Conservation (phyloP, 2,797 vertebrate genomes). For the Enteromius argenteus region DNA sequence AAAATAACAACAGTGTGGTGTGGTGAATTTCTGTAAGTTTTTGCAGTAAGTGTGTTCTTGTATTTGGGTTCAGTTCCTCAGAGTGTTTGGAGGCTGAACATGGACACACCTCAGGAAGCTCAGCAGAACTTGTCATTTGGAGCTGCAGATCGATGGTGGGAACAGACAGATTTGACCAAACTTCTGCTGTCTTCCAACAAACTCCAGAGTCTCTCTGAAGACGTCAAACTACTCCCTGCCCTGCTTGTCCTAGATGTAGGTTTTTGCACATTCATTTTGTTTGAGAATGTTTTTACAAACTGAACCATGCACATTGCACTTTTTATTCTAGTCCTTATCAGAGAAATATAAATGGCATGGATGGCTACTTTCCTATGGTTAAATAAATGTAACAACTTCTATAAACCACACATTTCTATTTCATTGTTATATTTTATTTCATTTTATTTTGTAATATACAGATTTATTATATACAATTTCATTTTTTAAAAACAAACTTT, state of each 20-base stretch:
- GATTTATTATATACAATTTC: background rate
- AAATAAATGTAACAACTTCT: background rate
- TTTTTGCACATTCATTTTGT: constrained; percentile 38
- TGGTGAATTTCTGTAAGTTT: background rate
- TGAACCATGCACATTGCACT: background rate
- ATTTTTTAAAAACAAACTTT: background rate
- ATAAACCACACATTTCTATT: background rate
- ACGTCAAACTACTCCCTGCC: constrained; percentile 85
- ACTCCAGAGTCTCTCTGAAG: constrained; percentile 85
- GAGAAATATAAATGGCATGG: too few species aligned
- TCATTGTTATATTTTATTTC: background rate
- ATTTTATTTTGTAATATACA: too few species aligned
- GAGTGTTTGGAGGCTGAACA: constrained; percentile 90
- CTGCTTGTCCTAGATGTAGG: constrained; percentile 90
- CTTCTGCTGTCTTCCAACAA: constrained; percentile 92
- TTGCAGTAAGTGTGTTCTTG: background rate
- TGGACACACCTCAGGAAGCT: constrained; percentile 88
- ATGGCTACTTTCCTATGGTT: background rate
- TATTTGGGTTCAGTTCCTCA: constrained; percentile 81
- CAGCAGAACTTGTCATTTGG: constrained; percentile 84
- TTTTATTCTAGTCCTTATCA: background rate
- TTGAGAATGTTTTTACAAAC: background rate
- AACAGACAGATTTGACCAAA: constrained; percentile 92
- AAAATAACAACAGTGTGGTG: background rate
- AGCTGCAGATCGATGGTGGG: constrained; percentile 92